Conservation (phyloP, 2,113 vertebrate species). For the Pheucticus melanocephalus region DNA sequence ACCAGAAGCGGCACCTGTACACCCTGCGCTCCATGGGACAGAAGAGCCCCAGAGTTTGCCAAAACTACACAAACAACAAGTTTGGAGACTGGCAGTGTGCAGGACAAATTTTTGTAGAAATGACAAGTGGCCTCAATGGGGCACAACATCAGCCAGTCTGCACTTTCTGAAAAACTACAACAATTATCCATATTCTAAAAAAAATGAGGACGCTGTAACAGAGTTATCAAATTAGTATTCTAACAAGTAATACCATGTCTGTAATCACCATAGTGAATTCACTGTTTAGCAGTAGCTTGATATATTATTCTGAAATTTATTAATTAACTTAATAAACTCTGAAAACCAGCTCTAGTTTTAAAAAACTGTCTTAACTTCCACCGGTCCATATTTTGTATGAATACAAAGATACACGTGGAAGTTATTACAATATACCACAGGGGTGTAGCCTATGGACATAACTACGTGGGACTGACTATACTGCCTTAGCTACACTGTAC, state of each 20-base stretch:
- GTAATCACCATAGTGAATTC: neutral
- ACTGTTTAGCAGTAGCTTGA: neutral
- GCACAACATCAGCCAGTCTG: neutral
- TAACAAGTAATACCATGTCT: neutral
- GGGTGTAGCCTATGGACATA: neutral
- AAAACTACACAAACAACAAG: neutral
- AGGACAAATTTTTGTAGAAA: neutral
- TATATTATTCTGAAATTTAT: neutral
- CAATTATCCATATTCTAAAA: neutral
- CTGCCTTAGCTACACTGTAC: neutral
- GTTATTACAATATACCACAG: fast-evolving
- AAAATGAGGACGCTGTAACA: fast-evolving
- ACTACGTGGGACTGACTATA: neutral
- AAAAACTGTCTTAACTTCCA: neutral
- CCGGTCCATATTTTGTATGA: neutral
- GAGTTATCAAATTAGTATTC: neutral
- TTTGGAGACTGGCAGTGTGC: fast-evolving
- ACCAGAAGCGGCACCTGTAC: neutral
- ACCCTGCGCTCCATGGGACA: fast-evolving
- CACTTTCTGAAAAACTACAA: neutral
- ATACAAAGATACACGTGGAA: neutral
- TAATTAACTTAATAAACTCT: neutral
- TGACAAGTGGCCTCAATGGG: neutral
- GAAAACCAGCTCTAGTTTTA: neutral
- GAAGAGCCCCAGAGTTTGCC: neutral